Conservation (phyloP, 2,888 invertebrate genomes). For the Eulithis testata region DNA sequence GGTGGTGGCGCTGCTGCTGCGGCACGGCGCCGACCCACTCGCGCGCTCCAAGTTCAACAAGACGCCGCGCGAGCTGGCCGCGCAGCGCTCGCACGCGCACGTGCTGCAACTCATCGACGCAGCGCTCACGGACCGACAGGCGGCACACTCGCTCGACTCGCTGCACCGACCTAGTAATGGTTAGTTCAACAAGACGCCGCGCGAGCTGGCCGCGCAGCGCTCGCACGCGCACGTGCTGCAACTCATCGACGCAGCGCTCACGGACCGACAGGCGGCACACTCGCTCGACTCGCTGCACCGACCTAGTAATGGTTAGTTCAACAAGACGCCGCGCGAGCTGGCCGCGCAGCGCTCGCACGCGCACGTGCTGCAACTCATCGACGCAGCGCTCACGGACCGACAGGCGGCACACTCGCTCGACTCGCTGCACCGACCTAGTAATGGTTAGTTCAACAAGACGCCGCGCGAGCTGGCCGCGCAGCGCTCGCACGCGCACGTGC, state of each 20-base stretch:
- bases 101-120: constrained; percentile 36
- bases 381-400: constrained; percentile 13
- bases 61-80: constrained; percentile 59
- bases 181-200: constrained; percentile 61
- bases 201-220: constrained; percentile 47
- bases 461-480: constrained; percentile 56
- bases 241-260: constrained; percentile 20
- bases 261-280: constrained; percentile 6
- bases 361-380: constrained; percentile 43
- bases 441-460: constrained; percentile 54
- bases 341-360: constrained; percentile 42
- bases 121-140: constrained; percentile 12
- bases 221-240: constrained; percentile 43
- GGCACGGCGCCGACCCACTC: constrained; percentile 89
- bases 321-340: constrained; percentile 59
- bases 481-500: constrained; percentile 42
- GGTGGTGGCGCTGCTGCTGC: constrained; percentile 87
- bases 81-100: constrained; percentile 39
- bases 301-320: constrained; percentile 45
- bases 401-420: constrained; percentile 5
- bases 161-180: constrained; percentile 27
- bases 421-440: constrained; percentile 24
- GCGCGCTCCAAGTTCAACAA: constrained; percentile 70
- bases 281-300: constrained; percentile 15
- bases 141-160: constrained; percentile 1